Conservation (phyloP, 2,113 vertebrate species). For the Bubo scandiacus region DNA sequence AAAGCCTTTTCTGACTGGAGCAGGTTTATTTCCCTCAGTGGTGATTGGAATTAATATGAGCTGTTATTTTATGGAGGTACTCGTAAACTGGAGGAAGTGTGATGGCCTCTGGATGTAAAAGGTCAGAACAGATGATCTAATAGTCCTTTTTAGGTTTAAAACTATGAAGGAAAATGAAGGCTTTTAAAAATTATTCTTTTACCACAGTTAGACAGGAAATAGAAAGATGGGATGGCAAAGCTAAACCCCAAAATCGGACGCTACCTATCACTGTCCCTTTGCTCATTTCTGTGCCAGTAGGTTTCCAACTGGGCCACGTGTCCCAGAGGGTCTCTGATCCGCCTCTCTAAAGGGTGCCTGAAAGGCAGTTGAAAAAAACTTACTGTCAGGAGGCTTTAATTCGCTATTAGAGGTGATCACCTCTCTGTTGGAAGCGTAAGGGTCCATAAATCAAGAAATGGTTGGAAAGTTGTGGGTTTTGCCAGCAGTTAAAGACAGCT, state of each 20-base stretch:
- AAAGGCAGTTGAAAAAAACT: background rate
- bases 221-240: background rate
- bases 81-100: conserved; percentile 37
- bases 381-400: conserved; percentile 5
- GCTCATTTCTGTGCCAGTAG: background rate
- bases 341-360: background rate
- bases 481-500: background rate
- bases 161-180: conserved; percentile 3
- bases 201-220: background rate
- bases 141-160: conserved; percentile 33
- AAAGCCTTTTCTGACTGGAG: background rate
- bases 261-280: background rate
- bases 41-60: conserved; percentile 40
- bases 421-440: background rate
- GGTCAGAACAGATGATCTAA: conserved; percentile 47
- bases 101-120: conserved; percentile 38
- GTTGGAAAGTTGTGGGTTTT: conserved; percentile 19
- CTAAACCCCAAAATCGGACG: background rate
- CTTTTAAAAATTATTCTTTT: background rate
- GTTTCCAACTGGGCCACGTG: background rate
- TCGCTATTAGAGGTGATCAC: background rate
- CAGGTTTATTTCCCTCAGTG: conserved; percentile 42
- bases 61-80: conserved; percentile 43
- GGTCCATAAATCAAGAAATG: background rate
- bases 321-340: background rate